phyloP scores from a whole-genome alignment of 2,113 vertebrate species.

The Atherinomorus stipes region DNA sequence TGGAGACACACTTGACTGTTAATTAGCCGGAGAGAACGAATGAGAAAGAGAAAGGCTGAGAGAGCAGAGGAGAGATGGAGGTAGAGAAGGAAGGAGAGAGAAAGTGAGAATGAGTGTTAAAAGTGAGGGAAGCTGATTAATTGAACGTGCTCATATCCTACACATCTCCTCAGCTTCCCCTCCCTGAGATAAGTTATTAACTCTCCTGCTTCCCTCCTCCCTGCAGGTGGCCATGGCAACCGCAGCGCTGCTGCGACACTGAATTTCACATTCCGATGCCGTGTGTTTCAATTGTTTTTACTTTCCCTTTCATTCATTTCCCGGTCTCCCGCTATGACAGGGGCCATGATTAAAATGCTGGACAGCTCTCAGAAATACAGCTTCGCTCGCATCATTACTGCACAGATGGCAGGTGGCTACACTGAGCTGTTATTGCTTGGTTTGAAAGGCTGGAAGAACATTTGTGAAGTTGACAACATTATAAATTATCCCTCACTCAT shows the following conservation, averaged over 20 bases:
- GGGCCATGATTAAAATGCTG: conserved; percentile 66
- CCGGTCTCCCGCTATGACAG: conserved; percentile 38
- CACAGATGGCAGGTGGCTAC: conserved; percentile 55
- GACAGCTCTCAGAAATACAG: conserved; percentile 54
- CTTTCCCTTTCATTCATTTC: conserved; percentile 61
- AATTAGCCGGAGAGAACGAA: conserved; percentile 77
- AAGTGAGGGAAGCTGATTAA: conserved; percentile 76
- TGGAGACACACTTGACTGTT: conserved; percentile 78
- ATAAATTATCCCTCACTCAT: conserved; percentile 44
- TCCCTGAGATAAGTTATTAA: conserved; percentile 74
- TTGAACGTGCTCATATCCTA: conserved; percentile 73
- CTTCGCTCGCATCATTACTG: conserved; percentile 48
- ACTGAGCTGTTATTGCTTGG: conserved; percentile 36
- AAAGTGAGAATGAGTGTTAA: conserved; percentile 31
- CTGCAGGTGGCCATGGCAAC: conserved; percentile 76
- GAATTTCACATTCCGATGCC: conserved; percentile 58
- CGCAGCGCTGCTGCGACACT: conserved; percentile 31
- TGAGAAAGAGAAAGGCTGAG: conserved; percentile 59
- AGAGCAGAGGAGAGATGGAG: conserved; percentile 39
- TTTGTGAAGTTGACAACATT: conserved; percentile 35
- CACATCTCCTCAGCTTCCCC: conserved; percentile 64
- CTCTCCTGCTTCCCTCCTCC: conserved; percentile 69
- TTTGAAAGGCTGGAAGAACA: conserved; percentile 37
- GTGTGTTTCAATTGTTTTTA: conserved; percentile 54
- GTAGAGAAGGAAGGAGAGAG: conserved; percentile 15